These are phyloP conservation scores for Nibea albiflora DNA, from an alignment of 2,113 vertebrate species.

Conservation along the genomic window DNA sequence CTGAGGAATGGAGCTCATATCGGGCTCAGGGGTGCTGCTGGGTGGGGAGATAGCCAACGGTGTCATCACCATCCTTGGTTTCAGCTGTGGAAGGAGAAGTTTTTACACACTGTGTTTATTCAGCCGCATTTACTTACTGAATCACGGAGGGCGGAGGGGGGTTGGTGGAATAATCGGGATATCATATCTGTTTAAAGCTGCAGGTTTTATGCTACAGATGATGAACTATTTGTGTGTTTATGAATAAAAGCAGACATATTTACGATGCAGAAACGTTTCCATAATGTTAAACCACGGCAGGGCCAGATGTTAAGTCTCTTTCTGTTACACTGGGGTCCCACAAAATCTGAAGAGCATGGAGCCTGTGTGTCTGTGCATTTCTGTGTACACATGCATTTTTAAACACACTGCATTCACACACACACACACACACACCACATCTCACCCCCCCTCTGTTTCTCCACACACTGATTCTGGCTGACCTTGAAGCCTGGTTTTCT, in stretches of 20 bases:
- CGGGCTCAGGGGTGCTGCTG: slow-evolving; percentile 92
- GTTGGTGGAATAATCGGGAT: not conserved
- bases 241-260: not conserved
- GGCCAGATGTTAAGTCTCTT: slow-evolving; percentile 39
- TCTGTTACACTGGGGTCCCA: slow-evolving; percentile 38
- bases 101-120: slow-evolving; percentile 17
- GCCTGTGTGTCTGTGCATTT: slow-evolving; percentile 40
- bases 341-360: slow-evolving; percentile 55
- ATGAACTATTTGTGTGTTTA: not conserved
- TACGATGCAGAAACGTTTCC: not conserved
- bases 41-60: slow-evolving; percentile 92
- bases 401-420: slow-evolving; percentile 60
- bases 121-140: slow-evolving; percentile 10
- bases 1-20: slow-evolving; percentile 94
- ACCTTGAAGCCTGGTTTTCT: slow-evolving; percentile 96
- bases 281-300: slow-evolving; percentile 15
- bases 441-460: slow-evolving; percentile 8
- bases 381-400: slow-evolving; percentile 76
- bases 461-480: slow-evolving; percentile 45
- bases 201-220: not conserved
- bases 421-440: slow-evolving; percentile 46
- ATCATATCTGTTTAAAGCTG: not conserved
- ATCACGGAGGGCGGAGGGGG: not conserved
- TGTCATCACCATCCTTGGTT: slow-evolving; percentile 92
- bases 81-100: slow-evolving; percentile 85